A percentile compares a stretch with the other conserved stretches of the same genome.
These are phyloP conservation scores for Anagrus nilaparvatae DNA, from an alignment of 1,140 invertebrate genomes.

Conservation along the genomic window DNA sequence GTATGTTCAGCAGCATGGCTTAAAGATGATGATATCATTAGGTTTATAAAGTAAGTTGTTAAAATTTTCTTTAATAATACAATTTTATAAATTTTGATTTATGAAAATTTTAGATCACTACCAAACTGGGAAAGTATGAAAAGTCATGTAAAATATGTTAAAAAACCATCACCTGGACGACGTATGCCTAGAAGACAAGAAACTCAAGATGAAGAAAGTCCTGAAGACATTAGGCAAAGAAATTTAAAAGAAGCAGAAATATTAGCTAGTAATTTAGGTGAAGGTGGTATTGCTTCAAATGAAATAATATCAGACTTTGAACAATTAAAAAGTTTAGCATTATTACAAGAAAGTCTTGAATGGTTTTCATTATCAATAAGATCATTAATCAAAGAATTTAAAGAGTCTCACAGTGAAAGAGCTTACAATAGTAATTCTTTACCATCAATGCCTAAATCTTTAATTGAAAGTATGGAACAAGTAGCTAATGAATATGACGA, in stretches of 20 bases:
- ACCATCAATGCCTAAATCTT: slow-evolving; percentile 29
- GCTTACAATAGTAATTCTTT: slow-evolving; percentile 28
- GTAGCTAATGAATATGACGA: slow-evolving; percentile 77
- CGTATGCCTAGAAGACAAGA: slow-evolving; percentile 39
- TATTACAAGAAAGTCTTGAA: slow-evolving; percentile 86
- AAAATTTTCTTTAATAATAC: slow-evolving; percentile 1
- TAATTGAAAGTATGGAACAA: slow-evolving; percentile 32
- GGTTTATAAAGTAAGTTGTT: slow-evolving; percentile 64
- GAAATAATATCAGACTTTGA: slow-evolving; percentile 73
- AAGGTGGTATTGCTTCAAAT: slow-evolving; percentile 70
- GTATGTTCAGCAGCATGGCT: slow-evolving; percentile 85
- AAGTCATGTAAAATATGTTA: slow-evolving; percentile 30
- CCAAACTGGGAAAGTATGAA: slow-evolving; percentile 76
- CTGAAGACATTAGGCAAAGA: slow-evolving; percentile 66
- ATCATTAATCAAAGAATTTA: slow-evolving; percentile 24
- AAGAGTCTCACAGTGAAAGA: slow-evolving; percentile 21
- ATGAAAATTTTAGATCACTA: slow-evolving; percentile 48
- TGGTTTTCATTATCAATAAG: slow-evolving; percentile 35
- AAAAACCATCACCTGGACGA: slow-evolving; percentile 22
- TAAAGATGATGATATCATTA: slow-evolving; percentile 87
- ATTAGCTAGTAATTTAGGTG: slow-evolving; percentile 76
- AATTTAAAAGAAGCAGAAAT: slow-evolving; percentile 87
- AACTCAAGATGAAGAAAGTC: slow-evolving; percentile 57
- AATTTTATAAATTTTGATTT: slow-evolving; percentile 1
- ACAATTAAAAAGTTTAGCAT: slow-evolving; percentile 71